Evolutionary conservation across 2,113 vertebrate genomes (phyloP).

Genomic region (Mus pahari): DNA sequence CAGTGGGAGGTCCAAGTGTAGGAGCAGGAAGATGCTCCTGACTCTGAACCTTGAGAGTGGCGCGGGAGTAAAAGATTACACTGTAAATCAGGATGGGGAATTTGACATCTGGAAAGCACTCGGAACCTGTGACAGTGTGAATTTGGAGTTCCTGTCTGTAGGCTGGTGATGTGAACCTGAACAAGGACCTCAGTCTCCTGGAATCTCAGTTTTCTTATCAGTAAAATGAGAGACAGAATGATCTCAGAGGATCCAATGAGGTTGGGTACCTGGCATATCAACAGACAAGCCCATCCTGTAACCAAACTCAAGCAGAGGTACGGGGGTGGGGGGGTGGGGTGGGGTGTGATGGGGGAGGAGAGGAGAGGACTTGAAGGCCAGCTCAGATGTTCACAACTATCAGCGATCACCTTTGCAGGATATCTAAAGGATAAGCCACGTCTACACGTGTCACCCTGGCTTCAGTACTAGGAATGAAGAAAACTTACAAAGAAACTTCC

Average conservation of each 20-base stretch:
- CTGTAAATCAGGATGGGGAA: neutral
- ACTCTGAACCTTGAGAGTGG: neutral
- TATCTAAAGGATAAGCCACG: neutral
- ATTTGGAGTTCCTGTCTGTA: neutral
- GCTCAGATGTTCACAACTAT: neutral
- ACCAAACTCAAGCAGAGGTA: neutral
- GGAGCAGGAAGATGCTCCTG: neutral
- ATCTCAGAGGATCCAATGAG: neutral
- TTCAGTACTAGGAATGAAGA: neutral
- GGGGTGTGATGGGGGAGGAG: too few relatives aligned
- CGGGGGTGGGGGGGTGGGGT: too few relatives aligned
- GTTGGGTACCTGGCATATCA: neutral
- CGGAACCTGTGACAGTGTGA: too few relatives aligned
- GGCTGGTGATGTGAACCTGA: neutral
- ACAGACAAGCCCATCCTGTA: neutral
- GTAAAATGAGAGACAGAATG: neutral
- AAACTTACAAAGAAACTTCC: neutral
- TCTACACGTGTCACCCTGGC: neutral
- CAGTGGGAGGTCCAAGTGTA: neutral
- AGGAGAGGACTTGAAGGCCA: neutral
- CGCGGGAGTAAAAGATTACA: neutral
- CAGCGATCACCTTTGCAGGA: neutral
- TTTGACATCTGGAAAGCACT: neutral
- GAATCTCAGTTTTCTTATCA: slow-evolving; percentile 8
- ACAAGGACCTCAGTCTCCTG: neutral